Evolutionary conservation across 1,140 invertebrate species (phyloP), one percentile per base, ranked within the genome.

Genomic region (Rhagoletis pomonella): DNA sequence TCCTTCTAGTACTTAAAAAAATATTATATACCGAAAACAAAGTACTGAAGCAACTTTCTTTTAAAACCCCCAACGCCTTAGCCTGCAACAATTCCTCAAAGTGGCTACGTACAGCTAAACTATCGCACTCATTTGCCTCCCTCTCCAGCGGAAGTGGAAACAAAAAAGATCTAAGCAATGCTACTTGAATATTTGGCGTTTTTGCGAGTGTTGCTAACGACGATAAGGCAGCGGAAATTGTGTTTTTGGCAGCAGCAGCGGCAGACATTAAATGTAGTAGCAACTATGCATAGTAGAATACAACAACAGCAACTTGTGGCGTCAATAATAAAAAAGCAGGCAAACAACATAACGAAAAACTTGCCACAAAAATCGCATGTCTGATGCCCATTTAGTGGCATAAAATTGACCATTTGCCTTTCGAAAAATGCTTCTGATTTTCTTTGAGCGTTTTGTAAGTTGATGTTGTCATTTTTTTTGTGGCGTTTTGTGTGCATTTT

Each of bases 351-450:
- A 12, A 73, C 3, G 44, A 44, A 47, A 47, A 73, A 73, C 17
- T 47, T 42, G 67, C 67, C 1, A 47, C 42, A 29, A 4, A 73
- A 73, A 73, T 73, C 67, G 67, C 67, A 73, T 73, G 67, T 73
- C 67, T 73, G 39, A 17, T 73, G 67, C 67, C 67, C 67, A 73
- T 73, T 73, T 73, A 1, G 67, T 73, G 42, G 42, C 67, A n/a
- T 42, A 47, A 9, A 73, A 73, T 73, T 73, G 67, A 73, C 67
- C 67, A 47, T 73, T 73, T 73, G 67, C 67, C 67, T 73, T 73
- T 73, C 10, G 42, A 17, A 17, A 39, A 47, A 73, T 3, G 42
- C 14, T 47, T 44, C 14, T n/a, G 1, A 39, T 73, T 44, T 47
- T 44, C 44, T 47, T 17, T 42, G 14, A 73, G 67, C 67, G 42